Base-by-base conservation (phyloP, 2,888 invertebrate genomes). In the Maniola hyperantus region DNA sequence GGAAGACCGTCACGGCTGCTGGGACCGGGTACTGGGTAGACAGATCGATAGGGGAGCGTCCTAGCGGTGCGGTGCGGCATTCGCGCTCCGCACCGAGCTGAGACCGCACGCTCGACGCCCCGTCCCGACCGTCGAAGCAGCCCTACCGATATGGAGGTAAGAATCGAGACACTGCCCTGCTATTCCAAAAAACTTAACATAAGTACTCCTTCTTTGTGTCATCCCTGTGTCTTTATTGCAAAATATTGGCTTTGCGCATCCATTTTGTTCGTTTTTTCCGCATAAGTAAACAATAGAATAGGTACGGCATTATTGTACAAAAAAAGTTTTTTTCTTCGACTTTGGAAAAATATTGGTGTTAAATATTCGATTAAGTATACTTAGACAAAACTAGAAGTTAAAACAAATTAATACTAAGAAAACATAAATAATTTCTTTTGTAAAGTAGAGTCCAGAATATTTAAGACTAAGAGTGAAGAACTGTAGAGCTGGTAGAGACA, bases 11-110 rank as follows among this genome's bases (percentile, higher is more conserved):
- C 81, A 80, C 80, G 84, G 83, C 20, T 54, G 36, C 39, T 20
- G 54, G 50, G 50, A 10, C 10, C 10, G 2, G 18, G 50, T n/a
- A 20, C 39, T 39, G 39, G 46, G 81, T 82, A 79, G 82, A 77
- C 85, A 82, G 88, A 88, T 88, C 89, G 82, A 88, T 89, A 87
- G 82, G 76, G 74, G 73, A 76, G 84, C 83, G 83, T 83, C 83
- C 84, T 80, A 80, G 13, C 13, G 15, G 26, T 13, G 26, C 58
- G 73, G 76, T 77, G 76, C 73, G 42, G 57, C 76, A 75, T 75
- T 77, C 73, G 71, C 74, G 76, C 71, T 71, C 67, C 76, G 11
- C 42, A 13, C 39, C 6, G 42, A 11, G 20, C 18, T 0, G 57
- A 13, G 13, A 0, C 13, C 11, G 42, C 57, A 57, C 57, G 57